Conservation (phyloP, 2,888 invertebrate genomes). For the Suillia variegata region DNA sequence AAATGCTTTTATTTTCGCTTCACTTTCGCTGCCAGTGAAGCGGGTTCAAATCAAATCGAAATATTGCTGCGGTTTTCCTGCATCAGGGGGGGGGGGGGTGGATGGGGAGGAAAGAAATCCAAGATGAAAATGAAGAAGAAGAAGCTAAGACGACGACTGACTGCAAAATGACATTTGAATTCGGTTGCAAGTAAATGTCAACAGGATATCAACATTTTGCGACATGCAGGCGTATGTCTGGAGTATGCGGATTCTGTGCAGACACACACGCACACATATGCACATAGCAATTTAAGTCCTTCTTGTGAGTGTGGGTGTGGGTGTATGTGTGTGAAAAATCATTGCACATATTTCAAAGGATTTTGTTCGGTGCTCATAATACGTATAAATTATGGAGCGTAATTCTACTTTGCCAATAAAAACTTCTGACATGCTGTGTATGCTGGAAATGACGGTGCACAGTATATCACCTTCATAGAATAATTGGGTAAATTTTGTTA, state of each 20-base stretch:
- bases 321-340: neutral
- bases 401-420: slow-evolving; percentile 21
- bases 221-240: neutral
- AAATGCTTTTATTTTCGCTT: no score
- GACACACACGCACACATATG: neutral
- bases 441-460: no score
- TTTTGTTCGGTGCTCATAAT: slow-evolving; percentile 15
- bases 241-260: neutral
- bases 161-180: neutral
- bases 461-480: neutral
- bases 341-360: slow-evolving; percentile 12
- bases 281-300: neutral
- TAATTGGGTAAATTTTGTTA: no score
- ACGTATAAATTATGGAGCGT: slow-evolving; percentile 25
- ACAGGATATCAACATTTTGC: neutral
- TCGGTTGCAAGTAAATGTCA: slow-evolving; percentile 1
- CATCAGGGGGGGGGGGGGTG: no score
- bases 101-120: no score
- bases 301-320: no score
- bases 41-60: no score
- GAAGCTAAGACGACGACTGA: no score
- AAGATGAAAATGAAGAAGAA: no score
- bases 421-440: slow-evolving; percentile 24
- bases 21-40: no score
- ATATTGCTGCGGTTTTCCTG: no score